Percentiles rank a stretch among this genome's conserved stretches.
These are phyloP conservation scores for Chiroxiphia lanceolata DNA, from an alignment of 2,797 vertebrate species.

Conservation along the genomic window DNA sequence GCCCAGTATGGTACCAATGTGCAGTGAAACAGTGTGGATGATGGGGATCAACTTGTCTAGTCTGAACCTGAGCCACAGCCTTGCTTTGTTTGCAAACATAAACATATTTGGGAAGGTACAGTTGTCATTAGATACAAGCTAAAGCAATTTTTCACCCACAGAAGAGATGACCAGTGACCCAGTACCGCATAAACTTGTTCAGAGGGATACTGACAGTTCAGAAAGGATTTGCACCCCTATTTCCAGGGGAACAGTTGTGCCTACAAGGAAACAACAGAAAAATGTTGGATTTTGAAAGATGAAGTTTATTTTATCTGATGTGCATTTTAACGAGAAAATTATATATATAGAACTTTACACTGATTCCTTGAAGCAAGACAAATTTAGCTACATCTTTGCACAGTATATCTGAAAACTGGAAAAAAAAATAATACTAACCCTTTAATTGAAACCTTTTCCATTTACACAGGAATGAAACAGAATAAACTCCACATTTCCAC, in stretches of 20 bases:
- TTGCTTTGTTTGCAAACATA: background rate
- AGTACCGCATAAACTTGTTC: background rate
- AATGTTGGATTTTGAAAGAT: background rate
- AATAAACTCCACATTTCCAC: slow-evolving; percentile 47
- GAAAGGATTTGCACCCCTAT: background rate
- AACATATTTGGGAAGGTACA: background rate
- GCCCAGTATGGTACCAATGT: background rate
- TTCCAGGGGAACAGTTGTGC: background rate
- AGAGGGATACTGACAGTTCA: background rate
- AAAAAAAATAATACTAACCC: background rate
- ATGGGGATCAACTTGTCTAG: background rate
- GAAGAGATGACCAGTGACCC: background rate
- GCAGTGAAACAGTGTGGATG: rapidly evolving
- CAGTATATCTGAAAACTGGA: background rate
- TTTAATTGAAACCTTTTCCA: slow-evolving; percentile 19
- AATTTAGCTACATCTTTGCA: background rate
- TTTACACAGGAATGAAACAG: slow-evolving; percentile 40
- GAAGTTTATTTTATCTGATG: background rate
- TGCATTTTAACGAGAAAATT: background rate
- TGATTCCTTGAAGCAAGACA: background rate
- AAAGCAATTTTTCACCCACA: background rate
- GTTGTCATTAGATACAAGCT: background rate
- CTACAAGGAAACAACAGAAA: background rate
- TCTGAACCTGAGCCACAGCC: background rate
- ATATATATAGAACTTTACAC: background rate